These are phyloP conservation scores for Seriola rivoliana DNA, from an alignment of 2,113 vertebrate species.

Conservation along the genomic window DNA sequence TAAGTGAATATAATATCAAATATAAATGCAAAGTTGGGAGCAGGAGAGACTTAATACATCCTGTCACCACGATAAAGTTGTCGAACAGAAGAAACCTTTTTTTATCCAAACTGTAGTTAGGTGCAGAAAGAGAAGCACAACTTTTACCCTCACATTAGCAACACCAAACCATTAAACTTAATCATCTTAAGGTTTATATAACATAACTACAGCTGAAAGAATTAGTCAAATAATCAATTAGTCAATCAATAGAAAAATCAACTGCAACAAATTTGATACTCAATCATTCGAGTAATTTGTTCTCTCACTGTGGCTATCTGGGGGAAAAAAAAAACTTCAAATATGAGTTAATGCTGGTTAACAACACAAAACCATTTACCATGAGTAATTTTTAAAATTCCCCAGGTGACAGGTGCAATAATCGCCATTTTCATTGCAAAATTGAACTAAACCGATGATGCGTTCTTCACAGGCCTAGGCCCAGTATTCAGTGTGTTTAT, in stretches of 20 bases:
- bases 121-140: background rate
- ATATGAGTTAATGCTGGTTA: background rate
- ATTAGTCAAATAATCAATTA: background rate
- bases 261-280: too few relatives aligned
- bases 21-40: background rate
- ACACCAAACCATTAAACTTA: background rate
- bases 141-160: background rate
- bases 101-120: background rate
- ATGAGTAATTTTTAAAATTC: background rate
- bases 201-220: background rate
- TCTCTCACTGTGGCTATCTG: too few relatives aligned
- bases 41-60: background rate
- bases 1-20: constrained; percentile 14
- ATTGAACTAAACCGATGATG: background rate
- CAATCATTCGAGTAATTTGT: too few relatives aligned
- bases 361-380: constrained; percentile 3
- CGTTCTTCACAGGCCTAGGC: background rate
- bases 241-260: too few relatives aligned
- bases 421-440: background rate
- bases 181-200: background rate
- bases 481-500: background rate
- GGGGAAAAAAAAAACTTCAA: background rate
- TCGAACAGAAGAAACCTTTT: background rate
- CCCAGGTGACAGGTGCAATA: background rate
- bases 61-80: background rate